Base-by-base conservation (phyloP, 2,113 vertebrate species). In the Mobula hypostoma region DNA sequence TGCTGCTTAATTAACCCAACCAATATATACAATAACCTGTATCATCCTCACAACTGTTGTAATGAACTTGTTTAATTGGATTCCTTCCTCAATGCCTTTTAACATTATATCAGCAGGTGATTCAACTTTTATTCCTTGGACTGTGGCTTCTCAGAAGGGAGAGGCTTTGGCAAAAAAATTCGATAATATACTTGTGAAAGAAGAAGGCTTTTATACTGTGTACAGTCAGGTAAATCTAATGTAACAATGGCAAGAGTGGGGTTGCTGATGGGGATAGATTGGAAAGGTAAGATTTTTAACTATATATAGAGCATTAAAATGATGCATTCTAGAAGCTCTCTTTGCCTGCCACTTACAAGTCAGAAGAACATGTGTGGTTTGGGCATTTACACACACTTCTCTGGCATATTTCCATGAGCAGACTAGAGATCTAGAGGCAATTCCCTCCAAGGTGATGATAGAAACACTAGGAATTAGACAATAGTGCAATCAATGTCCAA, bases 111-210 rank as follows among this genome's bases (percentile, higher is more conserved):
- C 40, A 74, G 4, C 91, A 93, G 91, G n/a, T 40, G 70, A 56
- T 76, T 93, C 91, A 56, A 93, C 91, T 21, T 93, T 93, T 74
- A 93, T 93, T 93, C 91, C 91, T 93, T 93, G 91, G 91, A 76
- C 15, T 56, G 91, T 93, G 91, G 70, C 68, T 93, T 74, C 70
- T 27, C 8, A 15, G 70, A 48, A 21, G 70, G 91, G 91, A 48
- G 36, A 27, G 8, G 91, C 68, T 24, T 56, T 93, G 91, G 11
- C n/a, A 24, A 1, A 14, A 93, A 29, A 9, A 48, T 74, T 1
- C 4, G 48, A 93, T 76, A 93, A 74, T 56, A 93, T 93, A 93
- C 8, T 48, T 74, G 91, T 93, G 91, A 93, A 2, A 74, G 36
- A 74, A 76, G 70, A 29, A 21, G 91, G 91, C 21, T 93, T 74